Percentiles rank a stretch among this genome's conserved stretches.
Evolutionary conservation across 2,888 invertebrate genomes (phyloP).

Genomic region (Hyalella azteca): DNA sequence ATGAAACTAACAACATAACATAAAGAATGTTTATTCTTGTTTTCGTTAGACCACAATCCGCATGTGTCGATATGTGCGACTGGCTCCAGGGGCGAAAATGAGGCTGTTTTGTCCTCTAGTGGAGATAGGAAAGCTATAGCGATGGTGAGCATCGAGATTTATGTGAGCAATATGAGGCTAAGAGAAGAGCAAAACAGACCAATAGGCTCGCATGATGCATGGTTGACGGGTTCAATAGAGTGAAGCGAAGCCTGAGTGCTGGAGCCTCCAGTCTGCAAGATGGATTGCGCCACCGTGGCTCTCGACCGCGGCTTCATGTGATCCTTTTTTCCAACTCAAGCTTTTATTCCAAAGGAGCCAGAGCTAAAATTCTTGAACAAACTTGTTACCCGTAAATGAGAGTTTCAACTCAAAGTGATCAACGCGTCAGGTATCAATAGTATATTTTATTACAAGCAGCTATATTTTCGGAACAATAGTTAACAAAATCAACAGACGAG

Average conservation of each 20-base stretch:
- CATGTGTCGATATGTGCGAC: not conserved
- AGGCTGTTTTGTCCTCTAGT: slow-evolving; percentile 22
- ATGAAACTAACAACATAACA: too few relatives aligned
- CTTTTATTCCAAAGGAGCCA: too few relatives aligned
- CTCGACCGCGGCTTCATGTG: not conserved
- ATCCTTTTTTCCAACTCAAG: too few relatives aligned
- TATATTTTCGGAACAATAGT: too few relatives aligned
- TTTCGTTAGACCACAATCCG: not conserved
- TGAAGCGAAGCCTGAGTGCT: slow-evolving; percentile 18
- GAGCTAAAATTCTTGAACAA: too few relatives aligned
- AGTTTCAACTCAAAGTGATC: too few relatives aligned
- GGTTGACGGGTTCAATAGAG: slow-evolving; percentile 28
- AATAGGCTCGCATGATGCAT: slow-evolving; percentile 26
- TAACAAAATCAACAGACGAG: too few relatives aligned
- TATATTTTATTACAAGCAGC: too few relatives aligned
- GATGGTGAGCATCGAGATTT: slow-evolving; percentile 14
- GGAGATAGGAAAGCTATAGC: slow-evolving; percentile 25
- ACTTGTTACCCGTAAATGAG: too few relatives aligned
- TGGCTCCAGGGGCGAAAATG: slow-evolving; percentile 7
- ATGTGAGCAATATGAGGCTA: slow-evolving; percentile 28
- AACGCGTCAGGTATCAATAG: too few relatives aligned
- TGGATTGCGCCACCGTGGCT: not conserved
- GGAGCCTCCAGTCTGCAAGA: not conserved
- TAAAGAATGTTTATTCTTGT: too few relatives aligned
- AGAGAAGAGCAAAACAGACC: slow-evolving; percentile 32